These are phyloP conservation scores for Asobara japonica DNA, from an alignment of 1,140 invertebrate species.

Conservation along the genomic window DNA sequence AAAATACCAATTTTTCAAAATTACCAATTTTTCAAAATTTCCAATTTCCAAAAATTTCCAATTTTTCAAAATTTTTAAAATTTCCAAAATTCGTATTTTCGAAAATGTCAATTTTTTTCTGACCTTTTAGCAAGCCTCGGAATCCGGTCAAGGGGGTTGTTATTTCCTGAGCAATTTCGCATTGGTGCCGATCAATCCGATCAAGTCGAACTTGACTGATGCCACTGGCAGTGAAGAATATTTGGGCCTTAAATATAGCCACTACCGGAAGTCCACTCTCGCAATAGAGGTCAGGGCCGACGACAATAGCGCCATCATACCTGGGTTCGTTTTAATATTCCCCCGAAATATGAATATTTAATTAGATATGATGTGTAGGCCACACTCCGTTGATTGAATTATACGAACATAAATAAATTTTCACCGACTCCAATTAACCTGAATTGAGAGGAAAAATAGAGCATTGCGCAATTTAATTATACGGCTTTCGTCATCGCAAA, in stretches of 20 bases:
- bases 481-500: too few relatives aligned
- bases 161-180: slow-evolving; percentile 67
- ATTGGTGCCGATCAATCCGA: slow-evolving; percentile 54
- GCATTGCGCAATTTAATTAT: too few relatives aligned
- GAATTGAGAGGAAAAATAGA: background rate
- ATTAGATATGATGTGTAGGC: background rate
- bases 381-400: background rate
- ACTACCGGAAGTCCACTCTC: slow-evolving; percentile 55
- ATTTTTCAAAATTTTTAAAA: too few relatives aligned
- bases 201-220: slow-evolving; percentile 54
- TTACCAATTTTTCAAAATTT: too few relatives aligned
- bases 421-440: background rate
- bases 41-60: too few relatives aligned
- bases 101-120: background rate
- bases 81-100: background rate
- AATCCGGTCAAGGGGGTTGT: slow-evolving; percentile 55
- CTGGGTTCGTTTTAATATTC: slow-evolving; percentile 45
- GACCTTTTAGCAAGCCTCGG: slow-evolving; percentile 52
- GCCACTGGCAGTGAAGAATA: slow-evolving; percentile 52
- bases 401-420: background rate
- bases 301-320: slow-evolving; percentile 58
- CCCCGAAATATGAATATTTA: background rate
- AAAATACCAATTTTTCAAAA: too few relatives aligned
- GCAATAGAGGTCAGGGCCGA: slow-evolving; percentile 63
- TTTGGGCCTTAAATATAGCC: slow-evolving; percentile 53